Percentiles rank a stretch among this genome's conserved stretches.
Evolutionary conservation across 2,113 vertebrate species (phyloP).

Genomic region (Rhombomys opimus): DNA sequence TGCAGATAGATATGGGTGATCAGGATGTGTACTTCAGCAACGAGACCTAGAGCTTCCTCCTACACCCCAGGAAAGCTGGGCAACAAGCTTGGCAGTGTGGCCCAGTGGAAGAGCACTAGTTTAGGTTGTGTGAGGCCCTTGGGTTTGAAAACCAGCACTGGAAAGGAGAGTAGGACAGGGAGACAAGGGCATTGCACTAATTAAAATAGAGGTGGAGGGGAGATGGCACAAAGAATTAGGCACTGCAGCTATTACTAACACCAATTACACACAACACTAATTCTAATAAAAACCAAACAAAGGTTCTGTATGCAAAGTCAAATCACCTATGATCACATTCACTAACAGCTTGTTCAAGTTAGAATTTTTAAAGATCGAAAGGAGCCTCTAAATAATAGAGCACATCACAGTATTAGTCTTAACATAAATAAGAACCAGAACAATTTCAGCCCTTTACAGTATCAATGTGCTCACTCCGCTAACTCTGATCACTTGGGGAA

Average conservation of each 20-base stretch:
- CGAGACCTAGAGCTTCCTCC: neutral
- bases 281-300: neutral
- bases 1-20: neutral
- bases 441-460: neutral
- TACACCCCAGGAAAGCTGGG: neutral
- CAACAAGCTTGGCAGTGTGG: neutral
- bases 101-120: neutral
- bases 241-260: neutral
- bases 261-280: neutral
- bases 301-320: neutral
- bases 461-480: neutral
- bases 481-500: slow-evolving; percentile 6
- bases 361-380: slow-evolving; percentile 37
- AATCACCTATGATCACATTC: neutral
- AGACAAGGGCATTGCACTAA: neutral
- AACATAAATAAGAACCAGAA: slow-evolving; percentile 38
- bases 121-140: neutral
- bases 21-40: neutral
- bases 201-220: neutral
- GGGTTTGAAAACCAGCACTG: neutral
- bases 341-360: neutral
- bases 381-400: slow-evolving; percentile 11
- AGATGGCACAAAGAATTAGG: neutral
- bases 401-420: slow-evolving; percentile 16
- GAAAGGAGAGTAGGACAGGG: neutral